These are phyloP conservation scores for Sus cebifrons DNA, from an alignment of 2,797 vertebrate genomes.

Conservation along the genomic window DNA sequence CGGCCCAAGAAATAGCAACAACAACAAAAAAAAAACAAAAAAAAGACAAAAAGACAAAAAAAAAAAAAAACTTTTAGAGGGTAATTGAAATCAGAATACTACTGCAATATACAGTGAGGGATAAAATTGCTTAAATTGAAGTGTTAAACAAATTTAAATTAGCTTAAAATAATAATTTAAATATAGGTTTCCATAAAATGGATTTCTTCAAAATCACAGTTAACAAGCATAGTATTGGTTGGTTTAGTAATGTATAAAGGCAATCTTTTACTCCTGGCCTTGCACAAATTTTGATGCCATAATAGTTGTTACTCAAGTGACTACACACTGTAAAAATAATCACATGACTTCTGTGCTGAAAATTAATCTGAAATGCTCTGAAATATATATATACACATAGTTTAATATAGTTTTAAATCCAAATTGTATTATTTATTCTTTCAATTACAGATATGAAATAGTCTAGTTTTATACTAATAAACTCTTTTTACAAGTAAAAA, in stretches of 20 bases:
- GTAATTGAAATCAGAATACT: neutral
- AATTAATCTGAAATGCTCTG: conserved; percentile 83
- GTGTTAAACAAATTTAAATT: conserved; percentile 81
- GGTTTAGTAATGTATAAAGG: conserved; percentile 85
- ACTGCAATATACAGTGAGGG: conserved; percentile 1
- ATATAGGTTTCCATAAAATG: conserved; percentile 46
- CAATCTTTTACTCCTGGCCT: conserved; percentile 77
- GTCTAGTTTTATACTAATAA: conserved; percentile 71
- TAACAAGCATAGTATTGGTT: conserved; percentile 79
- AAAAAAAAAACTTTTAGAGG: neutral
- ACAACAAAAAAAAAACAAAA: no score
- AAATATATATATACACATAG: conserved; percentile 56
- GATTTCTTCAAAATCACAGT: conserved; percentile 63
- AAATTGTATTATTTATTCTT: conserved; percentile 85
- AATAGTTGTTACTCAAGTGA: conserved; percentile 82
- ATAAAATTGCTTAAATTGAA: conserved; percentile 76
- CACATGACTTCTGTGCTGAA: conserved; percentile 84
- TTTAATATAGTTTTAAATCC: conserved; percentile 42
- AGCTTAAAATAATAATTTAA: conserved; percentile 48
- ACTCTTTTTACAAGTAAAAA: conserved; percentile 83
- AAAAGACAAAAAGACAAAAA: no score
- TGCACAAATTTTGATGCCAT: conserved; percentile 78
- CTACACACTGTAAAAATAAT: conserved; percentile 78
- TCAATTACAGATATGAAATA: conserved; percentile 82
- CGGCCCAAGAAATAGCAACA: no score